Evolutionary conservation across 1,140 invertebrate genomes (phyloP), one percentile per base, ranked within the genome.

Genomic region (Dendrolimus punctatus): DNA sequence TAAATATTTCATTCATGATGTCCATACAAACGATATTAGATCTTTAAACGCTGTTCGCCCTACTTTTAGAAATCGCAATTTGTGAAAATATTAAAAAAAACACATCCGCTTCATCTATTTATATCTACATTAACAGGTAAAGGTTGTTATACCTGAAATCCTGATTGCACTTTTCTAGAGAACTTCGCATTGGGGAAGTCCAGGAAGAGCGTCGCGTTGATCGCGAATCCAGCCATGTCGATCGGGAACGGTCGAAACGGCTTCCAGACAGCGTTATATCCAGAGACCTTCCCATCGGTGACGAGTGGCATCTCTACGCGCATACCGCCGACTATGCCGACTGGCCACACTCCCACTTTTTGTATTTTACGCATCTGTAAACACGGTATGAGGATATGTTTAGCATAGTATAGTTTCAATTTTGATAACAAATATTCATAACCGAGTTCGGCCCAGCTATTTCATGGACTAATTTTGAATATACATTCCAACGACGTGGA

Each of bases 211-310:
- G 92, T 89, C 3, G 98, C 76, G 83, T 97, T 98, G 8, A 99
- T 93, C 8, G 96, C 97, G 88, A 99, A 99, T 2, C 96, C 98
- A 4, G 98, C 98, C 98, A 99, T 99, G 72, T 99, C 99, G 38
- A 98, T 92, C 5, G 98, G 96, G 89, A 99, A 99, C 0, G 93
- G 92, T 63, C 98, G 87, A 56, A 96, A 92, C 0, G 96, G 93
- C 64, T 94, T 93, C 95, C 95, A 99, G 4, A 90, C 91, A 8
- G 92, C 92, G 80, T 93, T 95, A 85, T 95, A 99, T 6, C 94
- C 94, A 9, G 90, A 89, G 3, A 99, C 95, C 82, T 94, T 92
- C 5, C 91, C 91, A 8, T 86, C 80, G 64, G 92, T 89, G 1
- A 97, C 89, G 9, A 94, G 76, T 0, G 96, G 96, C 66, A 92